Evolutionary conservation across 1,140 invertebrate genomes (phyloP).

Genomic region (Euschistus heros): DNA sequence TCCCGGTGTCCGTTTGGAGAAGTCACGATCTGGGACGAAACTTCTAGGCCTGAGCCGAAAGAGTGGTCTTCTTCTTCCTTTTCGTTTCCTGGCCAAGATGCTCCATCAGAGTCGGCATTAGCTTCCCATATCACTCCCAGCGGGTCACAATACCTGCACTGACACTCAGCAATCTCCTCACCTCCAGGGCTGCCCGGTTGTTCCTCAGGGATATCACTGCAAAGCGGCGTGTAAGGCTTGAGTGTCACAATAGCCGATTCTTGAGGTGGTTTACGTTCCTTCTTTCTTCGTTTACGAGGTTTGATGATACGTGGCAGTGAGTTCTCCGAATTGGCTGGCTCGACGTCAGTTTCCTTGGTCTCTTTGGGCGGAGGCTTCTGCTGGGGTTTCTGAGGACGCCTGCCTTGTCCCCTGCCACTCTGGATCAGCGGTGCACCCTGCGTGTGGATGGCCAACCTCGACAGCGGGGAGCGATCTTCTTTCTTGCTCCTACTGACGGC

Average conservation of each 20-base stretch:
- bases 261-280: conserved; percentile 58
- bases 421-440: conserved; percentile 61
- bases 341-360: conserved; percentile 43
- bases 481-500: background rate
- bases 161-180: conserved; percentile 39
- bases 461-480: conserved; percentile 37
- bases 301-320: conserved; percentile 78
- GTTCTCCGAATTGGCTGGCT: conserved; percentile 60
- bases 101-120: conserved; percentile 36
- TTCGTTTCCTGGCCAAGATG: conserved; percentile 40
- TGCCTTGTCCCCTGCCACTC: conserved; percentile 21
- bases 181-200: background rate
- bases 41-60: conserved; percentile 37
- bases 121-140: conserved; percentile 61
- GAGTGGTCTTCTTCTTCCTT: conserved; percentile 28
- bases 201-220: conserved; percentile 28
- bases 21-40: conserved; percentile 67
- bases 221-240: conserved; percentile 36
- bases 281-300: conserved; percentile 76
- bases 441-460: conserved; percentile 59
- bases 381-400: conserved; percentile 22
- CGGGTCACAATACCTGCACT: conserved; percentile 69
- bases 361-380: conserved; percentile 32
- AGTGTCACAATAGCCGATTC: conserved; percentile 32
- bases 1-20: conserved; percentile 64